A percentile compares a stretch with the other conserved stretches of the same genome.
Conservation (phyloP, 2,113 vertebrate genomes). For the Tympanuchus pallidicinctus region DNA sequence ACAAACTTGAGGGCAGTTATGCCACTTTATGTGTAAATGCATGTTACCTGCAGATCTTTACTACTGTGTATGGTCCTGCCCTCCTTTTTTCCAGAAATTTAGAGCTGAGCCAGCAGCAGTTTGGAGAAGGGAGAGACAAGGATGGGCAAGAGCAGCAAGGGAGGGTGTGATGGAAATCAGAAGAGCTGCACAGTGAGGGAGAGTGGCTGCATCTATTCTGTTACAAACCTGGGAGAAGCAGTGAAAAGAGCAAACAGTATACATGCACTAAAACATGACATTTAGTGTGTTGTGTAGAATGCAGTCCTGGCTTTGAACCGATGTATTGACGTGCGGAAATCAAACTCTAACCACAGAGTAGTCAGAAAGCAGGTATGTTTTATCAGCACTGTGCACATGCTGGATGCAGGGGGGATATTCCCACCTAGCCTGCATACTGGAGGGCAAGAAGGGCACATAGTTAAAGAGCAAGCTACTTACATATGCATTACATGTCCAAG, state of each 20-base stretch:
- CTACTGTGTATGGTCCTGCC: background rate
- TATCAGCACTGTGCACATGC: no score
- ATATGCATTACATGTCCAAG: no score
- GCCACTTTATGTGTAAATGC: background rate
- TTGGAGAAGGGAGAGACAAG: background rate
- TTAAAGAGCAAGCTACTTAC: no score
- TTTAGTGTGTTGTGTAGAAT: background rate
- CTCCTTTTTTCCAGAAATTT: background rate
- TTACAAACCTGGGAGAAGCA: background rate
- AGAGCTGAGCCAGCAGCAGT: background rate
- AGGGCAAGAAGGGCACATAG: no score
- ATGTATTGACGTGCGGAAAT: no score
- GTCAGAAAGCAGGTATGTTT: no score
- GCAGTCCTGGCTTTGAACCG: background rate
- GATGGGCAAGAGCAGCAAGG: background rate
- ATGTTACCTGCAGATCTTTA: background rate
- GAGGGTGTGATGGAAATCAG: background rate
- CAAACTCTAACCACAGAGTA: no score
- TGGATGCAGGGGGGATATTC: no score
- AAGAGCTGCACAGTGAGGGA: background rate
- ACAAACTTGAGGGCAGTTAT: accelerated
- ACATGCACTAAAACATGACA: accelerated
- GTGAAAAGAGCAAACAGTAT: background rate
- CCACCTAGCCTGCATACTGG: no score
- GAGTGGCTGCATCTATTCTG: background rate